A percentile compares a stretch with the other conserved stretches of the same genome.
phyloP scores from a whole-genome alignment of 2,113 vertebrate species.

The Poeciliopsis retropinna region DNA sequence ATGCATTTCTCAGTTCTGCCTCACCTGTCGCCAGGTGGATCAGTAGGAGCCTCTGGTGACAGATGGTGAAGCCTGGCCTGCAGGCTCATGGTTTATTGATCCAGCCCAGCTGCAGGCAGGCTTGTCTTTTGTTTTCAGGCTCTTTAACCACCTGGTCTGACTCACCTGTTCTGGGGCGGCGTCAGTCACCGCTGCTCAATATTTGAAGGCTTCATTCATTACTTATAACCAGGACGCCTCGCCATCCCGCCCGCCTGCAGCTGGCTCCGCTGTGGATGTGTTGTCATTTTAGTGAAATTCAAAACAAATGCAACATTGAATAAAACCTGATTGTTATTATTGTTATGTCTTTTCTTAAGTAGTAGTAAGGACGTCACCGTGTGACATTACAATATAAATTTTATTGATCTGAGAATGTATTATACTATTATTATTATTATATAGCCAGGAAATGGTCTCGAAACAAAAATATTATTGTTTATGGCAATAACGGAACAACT shows the following conservation, averaged over 20 bases:
- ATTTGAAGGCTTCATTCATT: conserved; percentile 68
- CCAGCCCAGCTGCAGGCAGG: conserved; percentile 36
- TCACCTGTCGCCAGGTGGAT: no score
- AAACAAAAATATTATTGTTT: no score
- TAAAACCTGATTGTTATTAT: not conserved
- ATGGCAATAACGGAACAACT: no score
- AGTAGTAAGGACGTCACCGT: no score
- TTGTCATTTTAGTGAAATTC: not conserved
- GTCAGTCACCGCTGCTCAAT: conserved; percentile 53
- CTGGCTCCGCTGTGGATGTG: not conserved
- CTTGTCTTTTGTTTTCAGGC: conserved; percentile 56
- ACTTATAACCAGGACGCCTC: conserved; percentile 46
- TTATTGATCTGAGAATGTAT: no score
- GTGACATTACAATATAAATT: no score
- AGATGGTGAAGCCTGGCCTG: conserved; percentile 53
- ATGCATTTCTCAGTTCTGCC: no score
- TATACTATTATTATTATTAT: no score
- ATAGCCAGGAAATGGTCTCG: no score
- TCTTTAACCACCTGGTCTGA: conserved; percentile 51
- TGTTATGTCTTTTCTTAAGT: no score
- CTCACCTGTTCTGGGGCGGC: conserved; percentile 56
- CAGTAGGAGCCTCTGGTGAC: conserved; percentile 26
- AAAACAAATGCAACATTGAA: not conserved
- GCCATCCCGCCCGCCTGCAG: not conserved
- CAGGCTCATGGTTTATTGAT: conserved; percentile 64